Base-by-base conservation (phyloP, 2,888 invertebrate genomes). In the Petrophora chlorosata region DNA sequence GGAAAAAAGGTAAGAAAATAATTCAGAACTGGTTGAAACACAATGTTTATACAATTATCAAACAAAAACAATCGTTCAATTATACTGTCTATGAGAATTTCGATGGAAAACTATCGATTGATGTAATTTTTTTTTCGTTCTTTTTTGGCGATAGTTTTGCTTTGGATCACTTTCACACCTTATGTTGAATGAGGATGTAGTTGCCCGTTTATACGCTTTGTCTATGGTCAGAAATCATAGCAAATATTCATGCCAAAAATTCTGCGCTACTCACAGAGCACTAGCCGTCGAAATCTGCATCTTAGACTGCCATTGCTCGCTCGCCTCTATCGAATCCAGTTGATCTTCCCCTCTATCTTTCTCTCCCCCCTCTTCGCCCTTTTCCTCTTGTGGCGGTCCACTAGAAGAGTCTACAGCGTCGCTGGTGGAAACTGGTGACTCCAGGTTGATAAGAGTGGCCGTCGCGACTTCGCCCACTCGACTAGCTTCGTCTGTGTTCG, bases 281-380 rank as follows among this genome's bases (percentile, higher is more conserved):
- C 85, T 88, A 25, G 74, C 68, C 1, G 85, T 79, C 44, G 85
- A 86, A 5, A 73, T 50, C 40, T 82, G 83, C 86, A 88, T 84
- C 57, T 75, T 76, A 1, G 82, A 63, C 34, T 83, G 82, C 86
- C 85, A 88, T 46, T 82, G 82, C 15, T 85, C 87, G 55, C 79
- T 79, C 8, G 87, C 73, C 60, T 90, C 90, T 28, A 91, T 90
- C 5, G 90, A 90, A 57, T 90, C 90, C 25, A 82, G 70, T 57
- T 87, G 85, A 51, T 90, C 90, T 32, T 85, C 85, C 0, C 70
- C 63, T 22, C 26, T 52, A 7, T 57, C 57, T 35, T 58, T 51
- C 1, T 61, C 50, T 1, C 61, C 41, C 15, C 26, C 32, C 8
- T 25, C 39, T 1, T 36, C 35, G 5, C 67, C 61, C 10, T 32